Evolutionary conservation across 2,113 vertebrate species (phyloP), one percentile per base, ranked within the genome.

Genomic region (Manacus vitellinus): DNA sequence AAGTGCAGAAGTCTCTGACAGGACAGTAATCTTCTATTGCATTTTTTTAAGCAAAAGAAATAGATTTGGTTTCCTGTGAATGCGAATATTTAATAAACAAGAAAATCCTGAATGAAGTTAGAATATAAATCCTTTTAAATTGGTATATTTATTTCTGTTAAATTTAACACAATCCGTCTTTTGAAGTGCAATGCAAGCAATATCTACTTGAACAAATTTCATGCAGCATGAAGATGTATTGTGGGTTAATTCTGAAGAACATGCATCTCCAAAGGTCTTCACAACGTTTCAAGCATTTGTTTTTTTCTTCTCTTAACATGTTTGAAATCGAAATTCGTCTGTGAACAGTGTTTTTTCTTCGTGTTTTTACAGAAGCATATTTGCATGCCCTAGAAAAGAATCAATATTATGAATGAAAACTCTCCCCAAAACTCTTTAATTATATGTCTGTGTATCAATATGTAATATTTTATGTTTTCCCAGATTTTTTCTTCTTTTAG

Each of bases 391-490:
- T 92, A 28, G 46, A 95, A 96, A 93, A 96, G 92, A 97, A 96
- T 97, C 97, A 97, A 97, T 98, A 98, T 95, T 97, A 95, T 95
- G 97, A 97, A 97, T 84, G 84, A 96, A 91, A 96, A 88, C 92
- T 96, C 94, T 97, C 92, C 89, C 79, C 95, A 80, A 96, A 95
- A 97, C 88, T 95, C 94, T 97, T 97, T 98, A 98, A 98, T 98
- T 98, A 97, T 89, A 92, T 30, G 70, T 88, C 96, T 97, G 74
- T 97, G 95, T 98, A 97, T 97, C 97, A 95, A 93, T 95, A 97
- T 98, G 97, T 98, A 98, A 97, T 97, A 97, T 95, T 97, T 97
- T 97, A 85, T 98, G 97, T 98, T 98, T 93, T 70, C 81, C 74
- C 68, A 88, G 74, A 83, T 90, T 96, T 93, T 61, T 86, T 77